Base-by-base conservation (phyloP, 2,888 invertebrate genomes). In the Oligia latruncula region DNA sequence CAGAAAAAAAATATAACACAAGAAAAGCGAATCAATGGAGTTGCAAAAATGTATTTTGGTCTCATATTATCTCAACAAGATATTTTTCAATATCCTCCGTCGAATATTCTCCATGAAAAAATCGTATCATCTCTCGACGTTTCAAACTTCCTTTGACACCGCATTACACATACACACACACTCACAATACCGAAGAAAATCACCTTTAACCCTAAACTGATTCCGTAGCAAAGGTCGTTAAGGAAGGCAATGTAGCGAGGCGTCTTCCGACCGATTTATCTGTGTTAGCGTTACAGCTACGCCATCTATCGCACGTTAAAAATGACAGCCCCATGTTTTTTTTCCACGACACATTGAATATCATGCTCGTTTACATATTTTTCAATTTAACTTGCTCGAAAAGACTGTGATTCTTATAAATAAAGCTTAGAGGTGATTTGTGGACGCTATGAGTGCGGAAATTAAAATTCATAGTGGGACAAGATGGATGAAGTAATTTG, bases 191-290 rank as follows among this genome's bases (percentile, higher is more conserved):
- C 89, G 90, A 90, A 92, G 92, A 94, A 95, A 95, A 95, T 95
- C 94, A 95, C 94, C 94, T 95, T 95, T 94, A 95, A 95, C 95
- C 95, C 94, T 94, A 95, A 95, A 95, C 95, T 94, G 95, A 95
- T 95, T 95, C 94, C 91, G 92, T 92, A 92, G 90, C 91, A 92
- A 92, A 95, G 93, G 95, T 96, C 95, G 96, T 96, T 96, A 96
- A 93, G 95, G 95, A 93, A 95, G 94, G 92, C 95, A 96, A 96
- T 96, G 96, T 96, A 95, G 92, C 95, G 95, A 88, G 88, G 92
- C 90, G 92, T 90, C 95, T 95, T 95, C 95, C 95, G 94, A 95
- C 93, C 96, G 95, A 96, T 96, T 95, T 96, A 92, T 93, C 92
- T 93, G 90, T 90, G 92, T 93, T 93, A 93, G 91, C 92, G 91